Evolutionary conservation across 2,797 vertebrate species (phyloP).

Genomic region (Channallabes apus): DNA sequence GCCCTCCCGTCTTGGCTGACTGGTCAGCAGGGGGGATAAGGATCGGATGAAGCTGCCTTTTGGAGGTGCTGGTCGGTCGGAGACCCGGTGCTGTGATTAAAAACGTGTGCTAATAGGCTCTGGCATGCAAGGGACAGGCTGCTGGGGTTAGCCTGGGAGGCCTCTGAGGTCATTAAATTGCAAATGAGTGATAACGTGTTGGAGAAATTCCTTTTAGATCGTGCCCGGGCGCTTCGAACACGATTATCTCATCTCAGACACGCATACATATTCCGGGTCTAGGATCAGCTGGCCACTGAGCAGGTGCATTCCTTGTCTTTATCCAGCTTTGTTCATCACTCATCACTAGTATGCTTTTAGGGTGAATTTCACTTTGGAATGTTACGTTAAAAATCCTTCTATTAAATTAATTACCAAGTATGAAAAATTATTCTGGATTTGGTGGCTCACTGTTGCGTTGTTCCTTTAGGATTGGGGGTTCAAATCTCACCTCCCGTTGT

Average conservation of each 20-base stretch:
- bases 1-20: slow-evolving; percentile 4
- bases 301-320: slow-evolving; percentile 35
- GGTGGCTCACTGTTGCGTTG: no score
- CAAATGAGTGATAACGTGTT: slow-evolving; percentile 79
- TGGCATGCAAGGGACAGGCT: slow-evolving; percentile 70
- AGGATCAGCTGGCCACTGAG: slow-evolving; percentile 63
- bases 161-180: slow-evolving; percentile 80
- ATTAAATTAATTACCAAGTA: not conserved
- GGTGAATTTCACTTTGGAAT: not conserved
- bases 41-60: slow-evolving; percentile 43
- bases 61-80: slow-evolving; percentile 60
- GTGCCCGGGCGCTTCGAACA: slow-evolving; percentile 68
- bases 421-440: not conserved
- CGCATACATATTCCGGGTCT: slow-evolving; percentile 47
- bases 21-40: slow-evolving; percentile 46
- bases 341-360: not conserved
- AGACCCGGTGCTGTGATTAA: slow-evolving; percentile 76
- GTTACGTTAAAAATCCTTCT: not conserved
- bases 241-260: slow-evolving; percentile 38
- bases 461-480: no score
- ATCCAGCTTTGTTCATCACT: not conserved
- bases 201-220: slow-evolving; percentile 71
- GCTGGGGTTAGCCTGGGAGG: slow-evolving; percentile 64
- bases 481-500: no score
- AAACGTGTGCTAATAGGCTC: slow-evolving; percentile 75